These are phyloP conservation scores for Loriculus beryllinus DNA, from an alignment of 2,797 vertebrate genomes.

Conservation along the genomic window DNA sequence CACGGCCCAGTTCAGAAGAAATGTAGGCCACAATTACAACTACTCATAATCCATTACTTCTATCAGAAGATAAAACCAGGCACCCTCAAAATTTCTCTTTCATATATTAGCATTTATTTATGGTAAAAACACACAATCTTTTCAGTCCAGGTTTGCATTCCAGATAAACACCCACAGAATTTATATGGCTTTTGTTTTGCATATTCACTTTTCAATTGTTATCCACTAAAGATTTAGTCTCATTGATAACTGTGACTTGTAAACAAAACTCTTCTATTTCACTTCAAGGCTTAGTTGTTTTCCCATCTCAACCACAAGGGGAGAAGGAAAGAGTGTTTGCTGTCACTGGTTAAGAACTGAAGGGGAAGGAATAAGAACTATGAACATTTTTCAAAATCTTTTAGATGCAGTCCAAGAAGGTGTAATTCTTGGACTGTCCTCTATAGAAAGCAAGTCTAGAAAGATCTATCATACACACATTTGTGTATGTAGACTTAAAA, in stretches of 20 bases:
- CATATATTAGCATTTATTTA: background rate
- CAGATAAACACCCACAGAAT: background rate
- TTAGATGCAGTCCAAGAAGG: background rate
- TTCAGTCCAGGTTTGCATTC: background rate
- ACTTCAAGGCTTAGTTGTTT: background rate
- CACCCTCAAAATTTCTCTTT: background rate
- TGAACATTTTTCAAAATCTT: background rate
- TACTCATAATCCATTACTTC: background rate
- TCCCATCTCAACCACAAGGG: background rate
- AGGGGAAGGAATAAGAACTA: background rate
- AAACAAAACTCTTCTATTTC: background rate
- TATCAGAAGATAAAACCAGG: background rate
- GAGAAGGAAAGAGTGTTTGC: background rate
- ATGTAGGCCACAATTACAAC: background rate
- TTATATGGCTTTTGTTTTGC: background rate
- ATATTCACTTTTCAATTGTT: background rate
- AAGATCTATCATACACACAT: background rate
- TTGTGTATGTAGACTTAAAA: background rate
- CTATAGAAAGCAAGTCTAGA: background rate
- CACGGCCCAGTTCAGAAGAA: background rate
- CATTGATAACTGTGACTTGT: background rate
- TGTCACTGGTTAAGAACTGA: background rate
- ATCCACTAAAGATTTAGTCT: background rate
- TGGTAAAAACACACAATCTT: background rate
- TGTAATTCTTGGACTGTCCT: background rate